phyloP scores from a whole-genome alignment of 2,888 invertebrate species.

The Strigamia crassipes region DNA sequence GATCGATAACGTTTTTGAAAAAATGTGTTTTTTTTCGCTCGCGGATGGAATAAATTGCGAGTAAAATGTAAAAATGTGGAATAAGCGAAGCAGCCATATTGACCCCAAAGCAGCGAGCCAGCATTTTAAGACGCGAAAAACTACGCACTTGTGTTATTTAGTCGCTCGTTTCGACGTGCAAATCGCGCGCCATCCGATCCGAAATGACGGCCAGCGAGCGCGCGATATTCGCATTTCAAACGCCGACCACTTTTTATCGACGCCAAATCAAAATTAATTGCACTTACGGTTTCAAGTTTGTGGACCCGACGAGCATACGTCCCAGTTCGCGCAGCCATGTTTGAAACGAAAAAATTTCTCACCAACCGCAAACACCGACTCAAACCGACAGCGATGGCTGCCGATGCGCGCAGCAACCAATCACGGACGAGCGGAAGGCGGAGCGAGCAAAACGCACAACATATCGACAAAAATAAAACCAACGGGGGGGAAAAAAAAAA shows the following conservation, averaged over 20 bases:
- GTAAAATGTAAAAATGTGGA: background rate
- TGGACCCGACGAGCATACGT: slow-evolving; percentile 11
- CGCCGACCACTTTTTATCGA: background rate
- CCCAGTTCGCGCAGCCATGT: slow-evolving; percentile 26
- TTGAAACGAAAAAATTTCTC: background rate
- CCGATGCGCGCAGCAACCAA: background rate
- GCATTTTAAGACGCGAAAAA: slow-evolving; percentile 14
- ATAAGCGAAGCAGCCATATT: slow-evolving; percentile 10
- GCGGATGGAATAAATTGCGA: too few species aligned
- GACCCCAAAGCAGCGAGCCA: slow-evolving; percentile 24
- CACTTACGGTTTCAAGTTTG: slow-evolving; percentile 14
- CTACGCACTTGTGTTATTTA: background rate
- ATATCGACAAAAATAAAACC: too few species aligned
- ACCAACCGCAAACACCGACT: background rate
- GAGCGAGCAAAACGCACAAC: background rate
- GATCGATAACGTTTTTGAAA: too few species aligned
- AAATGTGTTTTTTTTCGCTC: too few species aligned
- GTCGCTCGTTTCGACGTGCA: background rate
- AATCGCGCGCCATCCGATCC: background rate
- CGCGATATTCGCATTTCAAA: background rate
- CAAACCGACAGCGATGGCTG: background rate
- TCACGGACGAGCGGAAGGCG: background rate
- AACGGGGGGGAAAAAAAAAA: too few species aligned
- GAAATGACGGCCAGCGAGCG: background rate
- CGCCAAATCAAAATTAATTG: background rate